Evolutionary conservation across 2,113 vertebrate genomes (phyloP).

Genomic region (Cryptomyrus ogoouensis): DNA sequence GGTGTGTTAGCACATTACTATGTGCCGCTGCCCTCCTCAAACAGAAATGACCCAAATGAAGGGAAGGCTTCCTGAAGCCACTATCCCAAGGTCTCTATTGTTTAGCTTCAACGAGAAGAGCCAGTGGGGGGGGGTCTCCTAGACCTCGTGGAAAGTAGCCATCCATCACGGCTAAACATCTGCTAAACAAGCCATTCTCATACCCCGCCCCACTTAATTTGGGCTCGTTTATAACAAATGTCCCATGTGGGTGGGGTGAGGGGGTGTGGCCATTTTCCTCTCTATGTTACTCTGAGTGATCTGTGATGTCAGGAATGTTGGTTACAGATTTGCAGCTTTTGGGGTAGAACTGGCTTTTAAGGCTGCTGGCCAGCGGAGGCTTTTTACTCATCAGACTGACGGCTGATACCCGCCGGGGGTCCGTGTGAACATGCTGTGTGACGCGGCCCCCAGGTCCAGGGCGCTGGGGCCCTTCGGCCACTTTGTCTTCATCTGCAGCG

Average conservation of each 20-base stretch:
- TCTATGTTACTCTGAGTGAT: background rate
- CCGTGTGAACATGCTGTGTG: background rate
- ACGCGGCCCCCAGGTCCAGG: background rate
- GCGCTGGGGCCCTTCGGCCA: background rate
- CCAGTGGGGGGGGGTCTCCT: background rate
- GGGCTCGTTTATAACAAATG: conserved; percentile 33
- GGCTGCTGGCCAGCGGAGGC: background rate
- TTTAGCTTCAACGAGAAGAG: background rate
- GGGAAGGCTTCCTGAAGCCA: background rate
- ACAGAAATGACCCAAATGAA: background rate
- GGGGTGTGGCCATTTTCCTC: background rate
- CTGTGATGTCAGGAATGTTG: conserved; percentile 33
- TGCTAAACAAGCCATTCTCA: conserved; percentile 58
- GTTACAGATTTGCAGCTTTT: conserved; percentile 27
- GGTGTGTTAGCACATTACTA: background rate
- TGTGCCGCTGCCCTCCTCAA: background rate
- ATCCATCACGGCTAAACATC: conserved; percentile 59
- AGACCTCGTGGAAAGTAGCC: background rate
- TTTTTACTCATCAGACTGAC: background rate
- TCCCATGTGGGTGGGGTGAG: background rate
- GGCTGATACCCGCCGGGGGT: background rate
- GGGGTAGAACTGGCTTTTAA: background rate
- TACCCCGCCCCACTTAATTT: conserved; percentile 43
- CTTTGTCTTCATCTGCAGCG: background rate
- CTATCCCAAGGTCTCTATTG: background rate